phyloP scores from a whole-genome alignment of 30 jellyfish, hydroid and myxozoan genomes.

The Aurelia sp. region DNA sequence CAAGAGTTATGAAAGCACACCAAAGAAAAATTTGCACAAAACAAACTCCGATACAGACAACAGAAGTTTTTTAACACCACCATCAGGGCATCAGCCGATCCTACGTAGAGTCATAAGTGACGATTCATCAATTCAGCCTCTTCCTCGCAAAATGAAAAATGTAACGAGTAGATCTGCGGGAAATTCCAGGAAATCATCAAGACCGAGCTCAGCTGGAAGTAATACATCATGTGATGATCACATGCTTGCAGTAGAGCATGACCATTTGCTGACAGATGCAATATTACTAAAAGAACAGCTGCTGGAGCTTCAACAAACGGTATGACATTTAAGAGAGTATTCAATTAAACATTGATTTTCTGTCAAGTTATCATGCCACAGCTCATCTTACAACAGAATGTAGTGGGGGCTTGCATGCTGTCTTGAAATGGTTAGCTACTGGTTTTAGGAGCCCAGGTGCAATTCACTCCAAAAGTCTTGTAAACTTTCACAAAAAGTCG shows the following conservation, averaged over 20 bases:
- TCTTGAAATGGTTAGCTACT: too few relatives aligned
- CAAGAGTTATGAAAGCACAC: conserved; percentile 17
- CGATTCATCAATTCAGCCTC: conserved; percentile 1
- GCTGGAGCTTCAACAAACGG: conserved; percentile 58
- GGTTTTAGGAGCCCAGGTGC: too few relatives aligned
- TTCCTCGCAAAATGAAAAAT: conserved; percentile 7
- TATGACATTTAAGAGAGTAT: background rate
- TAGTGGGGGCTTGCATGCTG: too few relatives aligned
- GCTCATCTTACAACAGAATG: too few relatives aligned
- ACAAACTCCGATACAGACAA: conserved; percentile 21
- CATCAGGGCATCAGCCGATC: background rate
- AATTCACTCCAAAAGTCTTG: too few relatives aligned
- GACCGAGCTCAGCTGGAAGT: conserved; percentile 61
- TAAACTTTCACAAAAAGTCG: too few relatives aligned
- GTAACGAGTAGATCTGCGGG: conserved; percentile 36
- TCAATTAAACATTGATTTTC: too few relatives aligned
- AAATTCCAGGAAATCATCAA: conserved; percentile 26
- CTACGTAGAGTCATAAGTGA: conserved; percentile 24
- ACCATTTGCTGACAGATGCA: conserved; percentile 50
- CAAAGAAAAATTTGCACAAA: background rate
- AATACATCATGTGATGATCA: conserved; percentile 50
- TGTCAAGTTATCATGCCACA: too few relatives aligned
- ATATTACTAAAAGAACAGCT: conserved; percentile 43
- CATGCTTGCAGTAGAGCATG: conserved; percentile 67
- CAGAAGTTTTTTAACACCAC: too few relatives aligned